Evolutionary conservation across 2,113 vertebrate species (phyloP), one percentile per base, ranked within the genome.

Genomic region (Pleuronectes platessa): DNA sequence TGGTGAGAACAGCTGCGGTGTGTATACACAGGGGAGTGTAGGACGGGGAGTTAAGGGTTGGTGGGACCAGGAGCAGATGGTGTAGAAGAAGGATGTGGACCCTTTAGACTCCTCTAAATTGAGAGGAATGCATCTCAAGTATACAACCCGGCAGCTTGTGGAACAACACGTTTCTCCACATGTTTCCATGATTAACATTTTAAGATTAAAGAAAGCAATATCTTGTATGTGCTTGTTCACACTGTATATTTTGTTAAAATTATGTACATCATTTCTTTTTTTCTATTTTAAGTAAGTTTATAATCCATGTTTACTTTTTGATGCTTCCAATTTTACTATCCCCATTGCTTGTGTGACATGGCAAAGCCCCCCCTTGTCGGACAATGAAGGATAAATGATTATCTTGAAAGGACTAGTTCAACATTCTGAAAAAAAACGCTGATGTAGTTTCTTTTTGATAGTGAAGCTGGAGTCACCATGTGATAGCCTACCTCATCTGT

Each of bases 1-100:
- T 58, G 76, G 66, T 53, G 71, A 15, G 69, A 85, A 84, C 92
- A 94, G 90, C 90, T 92, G 89, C 81, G 66, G 55, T 26, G 51
- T 55, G 71, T 79, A 78, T n/a, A 86, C 76, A 79, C 68, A 61
- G 23, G 53, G 71, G 64, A 82, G 58, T 64, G 42, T 24, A 64
- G 77, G 76, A 65, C 74, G 69, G 69, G 40, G 70, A 79, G 75
- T 47, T 74, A 68, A 79, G 76, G 68, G 51, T 23, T 27, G 23
- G 23, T 59, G 11, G 5, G 65, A 76, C 51, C 37, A 31, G 11
- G 58, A 84, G 42, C 74, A 86, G 77, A 88, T 88, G 84, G 78
- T 75, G 53, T 21, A 26, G 62, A 55, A 64, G 56, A 66, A 31
- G 72, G 45, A 79, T 42, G 45, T 31, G 15, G 35, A 76, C 13